These are phyloP conservation scores for Vimba vimba DNA, from an alignment of 2,113 vertebrate species.

Conservation along the genomic window DNA sequence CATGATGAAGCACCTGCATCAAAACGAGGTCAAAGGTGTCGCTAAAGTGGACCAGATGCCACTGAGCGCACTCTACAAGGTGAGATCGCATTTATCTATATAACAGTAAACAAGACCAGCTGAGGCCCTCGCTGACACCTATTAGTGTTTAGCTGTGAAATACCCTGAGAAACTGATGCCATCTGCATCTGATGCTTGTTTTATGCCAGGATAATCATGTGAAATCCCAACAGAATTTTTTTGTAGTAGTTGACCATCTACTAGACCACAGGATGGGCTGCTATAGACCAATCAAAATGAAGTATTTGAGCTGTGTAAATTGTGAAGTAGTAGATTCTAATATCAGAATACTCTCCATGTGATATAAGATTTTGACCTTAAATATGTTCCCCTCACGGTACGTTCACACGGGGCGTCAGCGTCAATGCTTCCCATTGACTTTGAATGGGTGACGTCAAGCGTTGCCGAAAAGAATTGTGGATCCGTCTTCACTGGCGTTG, in stretches of 20 bases:
- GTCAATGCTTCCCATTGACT: no score
- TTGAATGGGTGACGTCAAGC: no score
- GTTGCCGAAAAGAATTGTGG: no score
- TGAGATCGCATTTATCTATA: slow-evolving; percentile 57
- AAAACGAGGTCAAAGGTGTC: slow-evolving; percentile 75
- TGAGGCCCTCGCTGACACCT: background rate
- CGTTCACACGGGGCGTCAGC: no score
- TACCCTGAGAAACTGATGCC: background rate
- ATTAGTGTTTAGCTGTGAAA: slow-evolving; percentile 3
- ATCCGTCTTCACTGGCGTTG: no score
- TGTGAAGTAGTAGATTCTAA: background rate
- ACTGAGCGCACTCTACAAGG: slow-evolving; percentile 88
- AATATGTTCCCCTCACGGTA: background rate
- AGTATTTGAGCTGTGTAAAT: background rate
- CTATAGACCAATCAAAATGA: background rate
- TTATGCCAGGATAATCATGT: background rate
- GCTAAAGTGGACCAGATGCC: slow-evolving; percentile 83
- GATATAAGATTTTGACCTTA: background rate
- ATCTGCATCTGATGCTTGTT: background rate
- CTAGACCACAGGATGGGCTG: background rate
- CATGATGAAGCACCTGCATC: slow-evolving; percentile 79
- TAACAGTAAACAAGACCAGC: background rate
- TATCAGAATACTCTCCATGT: background rate
- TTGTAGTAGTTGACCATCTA: background rate
- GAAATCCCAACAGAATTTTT: background rate